Percentiles rank a stretch among this genome's conserved stretches.
Evolutionary conservation across 2,113 vertebrate genomes (phyloP).

Genomic region (Pycnonotus jocosus): DNA sequence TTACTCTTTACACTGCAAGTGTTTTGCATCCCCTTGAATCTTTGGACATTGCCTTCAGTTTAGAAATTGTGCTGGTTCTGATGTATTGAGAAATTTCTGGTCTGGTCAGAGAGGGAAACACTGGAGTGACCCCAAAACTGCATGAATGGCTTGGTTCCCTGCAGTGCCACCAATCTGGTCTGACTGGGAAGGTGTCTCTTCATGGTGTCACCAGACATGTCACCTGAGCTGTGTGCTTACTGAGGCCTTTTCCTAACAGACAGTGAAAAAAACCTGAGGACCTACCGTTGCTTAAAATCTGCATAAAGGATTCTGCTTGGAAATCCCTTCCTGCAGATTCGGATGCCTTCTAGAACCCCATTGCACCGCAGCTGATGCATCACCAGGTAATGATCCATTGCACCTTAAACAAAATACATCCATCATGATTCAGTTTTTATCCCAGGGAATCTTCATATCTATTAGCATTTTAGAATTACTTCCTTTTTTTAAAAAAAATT

Average conservation of each 20-base stretch:
- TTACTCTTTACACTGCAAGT: neutral
- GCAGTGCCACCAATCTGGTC: neutral
- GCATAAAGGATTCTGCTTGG: constrained; percentile 87
- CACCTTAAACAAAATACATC: constrained; percentile 66
- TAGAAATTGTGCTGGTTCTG: neutral
- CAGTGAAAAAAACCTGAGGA: neutral
- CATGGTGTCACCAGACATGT: neutral
- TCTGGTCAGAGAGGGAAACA: neutral
- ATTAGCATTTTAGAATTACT: neutral
- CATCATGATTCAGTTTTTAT: neutral
- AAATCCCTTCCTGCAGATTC: constrained; percentile 89
- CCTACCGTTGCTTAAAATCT: constrained; percentile 87
- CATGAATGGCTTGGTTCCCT: neutral
- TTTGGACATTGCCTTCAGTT: neutral
- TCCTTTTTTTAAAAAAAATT: neutral
- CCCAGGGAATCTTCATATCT: neutral
- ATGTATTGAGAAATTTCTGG: neutral
- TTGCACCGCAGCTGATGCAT: constrained; percentile 88
- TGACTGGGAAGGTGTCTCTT: neutral
- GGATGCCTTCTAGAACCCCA: constrained; percentile 86
- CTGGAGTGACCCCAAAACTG: neutral
- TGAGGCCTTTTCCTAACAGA: neutral
- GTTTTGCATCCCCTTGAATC: neutral
- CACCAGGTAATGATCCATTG: constrained; percentile 86
- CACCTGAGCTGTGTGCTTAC: neutral